Evolutionary conservation across 2,888 invertebrate species (phyloP).

Genomic region (Aleiodes testaceus): DNA sequence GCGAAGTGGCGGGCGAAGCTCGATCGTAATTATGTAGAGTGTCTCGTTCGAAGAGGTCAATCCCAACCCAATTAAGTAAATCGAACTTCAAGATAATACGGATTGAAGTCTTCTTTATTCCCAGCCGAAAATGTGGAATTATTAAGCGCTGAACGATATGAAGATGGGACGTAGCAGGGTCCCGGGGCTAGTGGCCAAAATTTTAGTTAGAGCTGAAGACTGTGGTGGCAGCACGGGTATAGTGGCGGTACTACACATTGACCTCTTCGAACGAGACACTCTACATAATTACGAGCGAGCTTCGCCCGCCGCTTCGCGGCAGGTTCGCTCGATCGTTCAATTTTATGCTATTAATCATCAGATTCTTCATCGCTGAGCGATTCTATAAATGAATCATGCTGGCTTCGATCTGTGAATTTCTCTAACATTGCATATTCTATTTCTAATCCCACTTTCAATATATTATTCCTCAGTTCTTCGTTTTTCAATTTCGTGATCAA

Average conservation of each 20-base stretch:
- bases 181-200: background rate
- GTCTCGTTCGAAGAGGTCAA: constrained; percentile 19
- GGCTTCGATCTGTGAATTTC: too few relatives aligned
- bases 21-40: background rate
- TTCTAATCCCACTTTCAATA: too few relatives aligned
- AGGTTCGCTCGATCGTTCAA: background rate
- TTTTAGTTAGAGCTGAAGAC: background rate
- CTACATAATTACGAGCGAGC: constrained; percentile 7
- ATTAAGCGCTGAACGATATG: background rate
- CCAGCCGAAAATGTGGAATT: background rate
- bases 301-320: constrained; percentile 16
- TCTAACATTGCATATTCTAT: too few relatives aligned
- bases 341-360: too few relatives aligned
- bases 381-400: too few relatives aligned
- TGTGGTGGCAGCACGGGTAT: background rate
- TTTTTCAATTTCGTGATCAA: too few relatives aligned
- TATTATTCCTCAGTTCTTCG: too few relatives aligned
- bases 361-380: too few relatives aligned
- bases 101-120: background rate
- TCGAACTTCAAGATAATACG: background rate
- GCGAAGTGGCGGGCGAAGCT: constrained; percentile 9
- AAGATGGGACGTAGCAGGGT: background rate
- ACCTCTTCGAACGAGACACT: constrained; percentile 16
- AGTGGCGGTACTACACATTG: background rate
- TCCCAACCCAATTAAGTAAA: background rate